Evolutionary conservation across 2,888 invertebrate genomes (phyloP).

Genomic region (Drepanosiphum platanoidis): DNA sequence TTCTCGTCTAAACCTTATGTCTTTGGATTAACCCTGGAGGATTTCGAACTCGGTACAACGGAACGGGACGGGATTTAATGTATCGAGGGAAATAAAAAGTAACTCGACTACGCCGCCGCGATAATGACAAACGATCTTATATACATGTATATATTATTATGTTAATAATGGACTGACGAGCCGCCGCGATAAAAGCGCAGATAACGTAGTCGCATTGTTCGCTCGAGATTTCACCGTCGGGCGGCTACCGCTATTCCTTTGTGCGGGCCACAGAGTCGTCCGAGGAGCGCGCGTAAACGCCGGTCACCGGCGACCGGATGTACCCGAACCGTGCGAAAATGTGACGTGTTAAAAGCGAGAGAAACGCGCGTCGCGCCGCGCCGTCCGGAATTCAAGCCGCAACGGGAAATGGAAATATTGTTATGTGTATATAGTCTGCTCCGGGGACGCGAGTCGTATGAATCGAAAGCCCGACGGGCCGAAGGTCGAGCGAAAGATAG

Average conservation of each 20-base stretch:
- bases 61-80: neutral
- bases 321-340: too few species aligned
- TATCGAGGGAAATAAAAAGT: conserved; percentile 15
- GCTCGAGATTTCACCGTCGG: neutral
- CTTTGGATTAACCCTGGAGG: conserved; percentile 1
- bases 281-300: neutral
- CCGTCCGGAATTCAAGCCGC: too few species aligned
- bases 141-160: neutral
- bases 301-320: too few species aligned
- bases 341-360: too few species aligned
- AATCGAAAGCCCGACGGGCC: too few species aligned
- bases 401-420: too few species aligned
- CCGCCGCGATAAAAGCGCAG: neutral
- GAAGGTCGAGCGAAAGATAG: too few species aligned
- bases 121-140: conserved; percentile 7
- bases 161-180: neutral
- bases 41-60: neutral
- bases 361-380: too few species aligned
- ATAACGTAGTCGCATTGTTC: neutral
- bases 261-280: neutral
- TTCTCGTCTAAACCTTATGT: conserved; percentile 10
- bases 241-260: neutral
- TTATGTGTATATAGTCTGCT: too few species aligned
- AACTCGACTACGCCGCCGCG: neutral
- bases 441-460: too few species aligned